These are phyloP conservation scores for Apodemia mormo DNA, from an alignment of 2,888 invertebrate genomes.

Conservation along the genomic window DNA sequence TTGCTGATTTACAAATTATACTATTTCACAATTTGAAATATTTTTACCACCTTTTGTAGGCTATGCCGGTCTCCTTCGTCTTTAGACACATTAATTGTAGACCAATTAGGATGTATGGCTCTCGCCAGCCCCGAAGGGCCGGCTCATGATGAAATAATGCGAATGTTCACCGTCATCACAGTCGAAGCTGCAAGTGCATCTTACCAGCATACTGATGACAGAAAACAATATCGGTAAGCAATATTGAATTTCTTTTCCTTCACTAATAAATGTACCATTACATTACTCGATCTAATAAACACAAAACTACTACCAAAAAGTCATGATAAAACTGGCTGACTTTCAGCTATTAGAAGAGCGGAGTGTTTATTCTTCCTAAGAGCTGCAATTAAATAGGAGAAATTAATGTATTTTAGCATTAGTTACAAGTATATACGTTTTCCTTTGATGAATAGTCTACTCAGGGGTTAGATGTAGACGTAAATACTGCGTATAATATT, in stretches of 20 bases:
- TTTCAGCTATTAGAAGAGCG: too few relatives aligned
- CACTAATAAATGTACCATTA: too few relatives aligned
- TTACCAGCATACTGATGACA: conserved; percentile 68
- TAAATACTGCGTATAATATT: too few relatives aligned
- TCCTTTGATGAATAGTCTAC: too few relatives aligned
- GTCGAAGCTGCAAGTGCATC: conserved; percentile 92
- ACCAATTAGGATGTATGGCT: conserved; percentile 98
- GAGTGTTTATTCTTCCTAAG: too few relatives aligned
- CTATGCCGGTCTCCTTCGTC: conserved; percentile 96
- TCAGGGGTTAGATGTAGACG: too few relatives aligned
- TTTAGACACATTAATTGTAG: conserved; percentile 96
- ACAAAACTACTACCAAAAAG: too few relatives aligned
- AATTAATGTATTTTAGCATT: too few relatives aligned
- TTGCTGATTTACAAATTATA: background rate
- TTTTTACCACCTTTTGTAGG: conserved; percentile 49
- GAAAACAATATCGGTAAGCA: conserved; percentile 67
- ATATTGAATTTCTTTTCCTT: background rate
- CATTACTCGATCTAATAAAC: too few relatives aligned
- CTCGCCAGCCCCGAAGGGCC: conserved; percentile 94
- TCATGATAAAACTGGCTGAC: too few relatives aligned
- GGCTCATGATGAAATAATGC: conserved; percentile 97
- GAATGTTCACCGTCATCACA: conserved; percentile 97
- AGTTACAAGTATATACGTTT: too few relatives aligned
- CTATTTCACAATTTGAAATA: background rate
- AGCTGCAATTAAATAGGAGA: too few relatives aligned